Evolutionary conservation across 2,888 invertebrate genomes (phyloP).

Genomic region (Stomorhina lunata): DNA sequence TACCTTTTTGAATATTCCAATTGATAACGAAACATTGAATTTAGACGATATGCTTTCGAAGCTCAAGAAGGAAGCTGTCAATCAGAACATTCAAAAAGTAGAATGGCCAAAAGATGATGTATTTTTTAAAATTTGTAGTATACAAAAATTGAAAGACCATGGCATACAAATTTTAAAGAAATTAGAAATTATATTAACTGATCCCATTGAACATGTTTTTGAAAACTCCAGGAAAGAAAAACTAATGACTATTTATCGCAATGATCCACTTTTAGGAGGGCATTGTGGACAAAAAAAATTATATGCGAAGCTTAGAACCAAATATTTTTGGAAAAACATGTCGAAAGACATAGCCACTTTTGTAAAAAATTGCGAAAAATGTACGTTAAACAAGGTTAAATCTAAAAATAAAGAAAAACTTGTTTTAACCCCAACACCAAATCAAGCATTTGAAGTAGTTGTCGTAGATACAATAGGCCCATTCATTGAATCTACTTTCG

Average conservation of each 20-base stretch:
- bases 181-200: constrained; percentile 13
- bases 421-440: no score
- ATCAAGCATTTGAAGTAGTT: no score
- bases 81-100: background rate
- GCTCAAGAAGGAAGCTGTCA: background rate
- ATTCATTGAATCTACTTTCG: no score
- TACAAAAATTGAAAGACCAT: no score
- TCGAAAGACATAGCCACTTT: no score
- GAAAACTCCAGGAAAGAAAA: background rate
- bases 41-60: constrained; percentile 20
- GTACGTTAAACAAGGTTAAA: no score
- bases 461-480: no score
- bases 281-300: background rate
- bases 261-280: constrained; percentile 29
- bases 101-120: constrained; percentile 26
- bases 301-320: no score
- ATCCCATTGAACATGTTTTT: background rate
- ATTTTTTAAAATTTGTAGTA: constrained; percentile 9
- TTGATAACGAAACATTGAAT: constrained; percentile 19
- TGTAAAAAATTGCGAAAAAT: no score
- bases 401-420: no score
- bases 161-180: background rate
- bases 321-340: no score
- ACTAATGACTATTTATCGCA: background rate
- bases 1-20: background rate